Evolutionary conservation across 1,140 invertebrate species (phyloP), one percentile per base, ranked within the genome.

Genomic region (Heterodera schachtii): DNA sequence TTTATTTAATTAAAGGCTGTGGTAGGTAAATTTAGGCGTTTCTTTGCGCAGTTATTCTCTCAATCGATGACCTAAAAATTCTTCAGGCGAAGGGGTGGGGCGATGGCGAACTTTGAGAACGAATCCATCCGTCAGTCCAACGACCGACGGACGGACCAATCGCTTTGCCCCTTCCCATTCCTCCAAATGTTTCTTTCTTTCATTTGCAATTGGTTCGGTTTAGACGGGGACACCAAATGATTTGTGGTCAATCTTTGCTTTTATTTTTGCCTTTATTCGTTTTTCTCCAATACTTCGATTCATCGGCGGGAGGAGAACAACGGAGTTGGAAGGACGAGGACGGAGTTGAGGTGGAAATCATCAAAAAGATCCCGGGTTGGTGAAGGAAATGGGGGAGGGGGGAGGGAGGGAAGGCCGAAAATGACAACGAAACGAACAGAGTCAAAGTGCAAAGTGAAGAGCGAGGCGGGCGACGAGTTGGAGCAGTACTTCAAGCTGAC

Each of bases 241-340:
- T 31, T 31, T 31, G 31, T 31, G 31, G 31, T 31, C 31, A 31
- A 52, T 11, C 49, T 52, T 52, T 52, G 49, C 49, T 8, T 8
- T 52, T 52, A 52, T 52, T 52, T 52, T 52, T 8, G 49, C 16
- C 16, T 13, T 13, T 19, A 64, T 13, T 19, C 19, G 57, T 11
- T 64, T 64, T 19, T 19, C 11, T 13, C 16, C 57, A 64, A 16
- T 13, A 64, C 19, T 64, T 64, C 16, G 57, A 3, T 64, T 64
- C 16, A 19, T 64, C 69, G 69, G 69, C 67, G 0, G 86, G 84
- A 44, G 84, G 83, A 57, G 46, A 64, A 13, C 83, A 89, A 44
- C 70, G 88, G n/a, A 82, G 84, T 47, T 89, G 88, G 88, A 83
- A 80, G 9, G 86, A 89, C n/a, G 88, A 89, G n/a, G 89, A 89